Evolutionary conservation across 1,140 invertebrate species (phyloP).

Genomic region (Drosophila obscura): DNA sequence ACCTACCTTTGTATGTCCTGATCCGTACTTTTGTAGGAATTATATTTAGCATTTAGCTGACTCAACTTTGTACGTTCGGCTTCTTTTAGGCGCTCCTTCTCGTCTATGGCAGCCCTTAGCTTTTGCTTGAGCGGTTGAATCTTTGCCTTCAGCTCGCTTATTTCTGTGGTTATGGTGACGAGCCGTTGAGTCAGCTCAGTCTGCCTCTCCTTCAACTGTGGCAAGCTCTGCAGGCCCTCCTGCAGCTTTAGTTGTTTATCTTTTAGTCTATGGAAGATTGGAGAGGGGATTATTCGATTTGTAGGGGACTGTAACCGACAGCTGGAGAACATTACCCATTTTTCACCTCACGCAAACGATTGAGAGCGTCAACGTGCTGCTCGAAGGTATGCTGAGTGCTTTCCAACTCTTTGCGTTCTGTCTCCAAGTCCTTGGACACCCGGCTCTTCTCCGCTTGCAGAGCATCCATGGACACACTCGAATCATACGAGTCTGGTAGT

Average conservation of each 20-base stretch:
- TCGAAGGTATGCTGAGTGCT: constrained; percentile 85
- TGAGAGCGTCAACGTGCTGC: constrained; percentile 81
- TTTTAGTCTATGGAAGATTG: constrained; percentile 54
- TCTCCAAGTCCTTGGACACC: constrained; percentile 67
- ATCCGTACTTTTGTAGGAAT: constrained; percentile 80
- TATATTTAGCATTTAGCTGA: constrained; percentile 70
- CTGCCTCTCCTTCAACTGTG: constrained; percentile 74
- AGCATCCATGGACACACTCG: constrained; percentile 63
- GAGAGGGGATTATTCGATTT: background rate
- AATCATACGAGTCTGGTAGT: constrained; percentile 62
- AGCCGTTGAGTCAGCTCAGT: constrained; percentile 66
- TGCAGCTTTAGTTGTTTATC: constrained; percentile 76
- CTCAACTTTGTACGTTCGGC: constrained; percentile 73
- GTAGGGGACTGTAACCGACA: too few species aligned
- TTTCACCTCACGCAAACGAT: constrained; percentile 63
- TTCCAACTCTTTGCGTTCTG: constrained; percentile 80
- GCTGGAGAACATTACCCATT: constrained; percentile 36
- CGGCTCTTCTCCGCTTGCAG: constrained; percentile 70
- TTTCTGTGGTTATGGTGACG: constrained; percentile 80
- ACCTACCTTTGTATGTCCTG: constrained; percentile 74
- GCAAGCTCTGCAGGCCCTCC: constrained; percentile 80
- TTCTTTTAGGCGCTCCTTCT: constrained; percentile 84
- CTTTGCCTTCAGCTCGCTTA: constrained; percentile 77
- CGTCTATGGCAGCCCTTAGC: constrained; percentile 74
- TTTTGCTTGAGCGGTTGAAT: constrained; percentile 83